Conservation (phyloP, 2,888 invertebrate genomes). For the Monopis laevigella region DNA sequence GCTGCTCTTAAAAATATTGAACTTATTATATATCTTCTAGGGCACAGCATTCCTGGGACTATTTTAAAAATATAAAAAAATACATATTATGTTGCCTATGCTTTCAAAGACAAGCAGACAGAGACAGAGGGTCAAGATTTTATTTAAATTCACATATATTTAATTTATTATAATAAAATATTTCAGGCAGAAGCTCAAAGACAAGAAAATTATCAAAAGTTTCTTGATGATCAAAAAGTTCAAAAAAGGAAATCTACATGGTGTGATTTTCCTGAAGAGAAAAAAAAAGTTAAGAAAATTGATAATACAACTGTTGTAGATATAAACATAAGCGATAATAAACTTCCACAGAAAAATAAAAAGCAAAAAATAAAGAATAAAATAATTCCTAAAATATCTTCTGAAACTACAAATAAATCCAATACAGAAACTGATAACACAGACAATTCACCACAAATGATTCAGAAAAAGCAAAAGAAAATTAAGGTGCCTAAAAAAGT, state of each 20-base stretch:
- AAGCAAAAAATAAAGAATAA: constrained; percentile 15
- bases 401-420: constrained; percentile 18
- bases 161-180: not conserved
- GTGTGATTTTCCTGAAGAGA: constrained; percentile 63
- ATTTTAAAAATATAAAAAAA: too few species aligned
- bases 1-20: too few species aligned
- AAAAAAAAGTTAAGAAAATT: constrained; percentile 27
- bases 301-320: not conserved
- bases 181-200: constrained; percentile 57
- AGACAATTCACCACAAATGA: not conserved
- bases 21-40: too few species aligned
- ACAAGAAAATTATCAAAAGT: constrained; percentile 58
- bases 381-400: constrained; percentile 9
- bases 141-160: too few species aligned
- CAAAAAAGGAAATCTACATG: constrained; percentile 55
- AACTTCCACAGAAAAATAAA: not conserved
- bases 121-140: too few species aligned
- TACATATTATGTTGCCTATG: too few species aligned
- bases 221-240: constrained; percentile 56
- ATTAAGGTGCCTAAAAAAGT: not conserved
- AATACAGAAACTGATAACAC: constrained; percentile 9
- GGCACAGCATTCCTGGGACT: too few species aligned
- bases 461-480: constrained; percentile 27
- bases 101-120: too few species aligned
- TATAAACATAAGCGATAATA: not conserved